Evolutionary conservation across 2,888 invertebrate genomes (phyloP).

Genomic region (Rhabditoides inermis): DNA sequence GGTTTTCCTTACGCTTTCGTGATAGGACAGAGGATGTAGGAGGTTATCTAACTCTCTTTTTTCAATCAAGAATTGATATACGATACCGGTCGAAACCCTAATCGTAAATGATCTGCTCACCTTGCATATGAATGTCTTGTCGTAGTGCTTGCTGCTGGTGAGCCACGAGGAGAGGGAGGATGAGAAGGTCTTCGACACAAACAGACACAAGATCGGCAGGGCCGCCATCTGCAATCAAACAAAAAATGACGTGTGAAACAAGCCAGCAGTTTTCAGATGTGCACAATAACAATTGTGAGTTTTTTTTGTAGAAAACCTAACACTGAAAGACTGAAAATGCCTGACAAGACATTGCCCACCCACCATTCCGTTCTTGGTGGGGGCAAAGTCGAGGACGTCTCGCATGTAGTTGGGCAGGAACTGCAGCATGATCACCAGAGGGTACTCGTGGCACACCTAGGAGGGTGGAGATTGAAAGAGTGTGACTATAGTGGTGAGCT

Average conservation of each 20-base stretch:
- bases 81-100: too few relatives aligned
- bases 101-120: too few relatives aligned
- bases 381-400: constrained; percentile 48
- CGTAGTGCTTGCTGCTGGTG: constrained; percentile 26
- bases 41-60: too few relatives aligned
- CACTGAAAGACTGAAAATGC: background rate
- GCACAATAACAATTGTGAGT: too few relatives aligned
- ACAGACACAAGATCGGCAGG: constrained; percentile 43
- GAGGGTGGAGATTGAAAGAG: too few relatives aligned
- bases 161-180: constrained; percentile 44
- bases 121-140: constrained; percentile 44
- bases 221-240: constrained; percentile 35
- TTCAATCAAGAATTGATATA: too few relatives aligned
- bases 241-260: too few relatives aligned
- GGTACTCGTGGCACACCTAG: constrained; percentile 39
- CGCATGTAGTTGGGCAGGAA: constrained; percentile 50
- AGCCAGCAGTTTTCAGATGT: too few relatives aligned
- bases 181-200: constrained; percentile 43
- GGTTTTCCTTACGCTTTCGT: too few relatives aligned
- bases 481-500: too few relatives aligned
- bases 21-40: too few relatives aligned
- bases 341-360: background rate
- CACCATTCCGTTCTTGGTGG: constrained; percentile 43
- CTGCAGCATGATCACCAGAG: constrained; percentile 47
- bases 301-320: too few relatives aligned